Evolutionary conservation across 2,888 invertebrate genomes (phyloP).

Genomic region (Graphium colonna): DNA sequence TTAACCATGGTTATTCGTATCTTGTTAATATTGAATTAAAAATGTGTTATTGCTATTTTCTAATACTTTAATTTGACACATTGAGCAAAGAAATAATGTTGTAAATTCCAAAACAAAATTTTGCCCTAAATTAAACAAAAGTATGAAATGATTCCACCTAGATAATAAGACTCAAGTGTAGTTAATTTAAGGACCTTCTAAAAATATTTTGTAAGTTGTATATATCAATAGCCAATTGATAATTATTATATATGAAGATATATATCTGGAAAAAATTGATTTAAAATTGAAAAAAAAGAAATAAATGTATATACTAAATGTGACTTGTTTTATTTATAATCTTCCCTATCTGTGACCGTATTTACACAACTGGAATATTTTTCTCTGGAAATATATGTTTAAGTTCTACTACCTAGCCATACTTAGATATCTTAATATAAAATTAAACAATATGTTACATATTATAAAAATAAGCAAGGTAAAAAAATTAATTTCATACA

Average conservation of each 20-base stretch:
- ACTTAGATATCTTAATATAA: too few species aligned
- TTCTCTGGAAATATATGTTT: too few species aligned
- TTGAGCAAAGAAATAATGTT: constrained; percentile 25
- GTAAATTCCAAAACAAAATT: constrained; percentile 9
- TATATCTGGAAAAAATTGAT: constrained; percentile 54
- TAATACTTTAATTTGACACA: not conserved
- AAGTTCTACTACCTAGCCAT: too few species aligned
- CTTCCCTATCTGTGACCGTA: too few species aligned
- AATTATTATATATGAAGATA: constrained; percentile 62
- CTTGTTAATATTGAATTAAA: too few species aligned
- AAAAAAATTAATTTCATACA: constrained; percentile 1
- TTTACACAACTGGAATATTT: constrained; percentile 25
- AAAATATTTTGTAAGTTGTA: constrained; percentile 64
- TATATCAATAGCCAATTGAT: constrained; percentile 67
- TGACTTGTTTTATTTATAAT: constrained; percentile 39
- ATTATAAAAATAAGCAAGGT: not conserved
- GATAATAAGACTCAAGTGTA: constrained; percentile 69
- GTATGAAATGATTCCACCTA: constrained; percentile 68
- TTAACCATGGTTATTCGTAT: too few species aligned
- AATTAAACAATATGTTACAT: too few species aligned
- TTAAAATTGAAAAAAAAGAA: constrained; percentile 57
- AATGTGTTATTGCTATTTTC: too few species aligned
- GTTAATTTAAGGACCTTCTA: constrained; percentile 62
- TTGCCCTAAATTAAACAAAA: constrained; percentile 34
- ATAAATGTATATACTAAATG: constrained; percentile 61